A percentile compares a stretch with the other conserved stretches of the same genome.
Evolutionary conservation across 2,888 invertebrate species (phyloP).

Genomic region (Coelopa pilipes): DNA sequence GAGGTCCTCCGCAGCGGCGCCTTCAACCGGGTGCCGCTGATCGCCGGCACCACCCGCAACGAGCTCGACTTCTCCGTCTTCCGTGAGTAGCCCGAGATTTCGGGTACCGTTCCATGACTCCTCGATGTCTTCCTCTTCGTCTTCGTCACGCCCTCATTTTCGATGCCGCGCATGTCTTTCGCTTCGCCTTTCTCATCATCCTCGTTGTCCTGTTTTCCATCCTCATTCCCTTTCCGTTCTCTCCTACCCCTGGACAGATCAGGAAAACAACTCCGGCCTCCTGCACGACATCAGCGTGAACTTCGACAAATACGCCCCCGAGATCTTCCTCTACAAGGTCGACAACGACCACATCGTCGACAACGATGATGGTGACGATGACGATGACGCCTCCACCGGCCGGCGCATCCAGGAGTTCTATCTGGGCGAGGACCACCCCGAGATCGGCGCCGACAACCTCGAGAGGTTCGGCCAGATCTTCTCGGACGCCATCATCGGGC

Average conservation of each 20-base stretch:
- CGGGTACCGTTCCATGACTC: too few relatives aligned
- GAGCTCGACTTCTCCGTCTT: slow-evolving; percentile 68
- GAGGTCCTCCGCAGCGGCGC: slow-evolving; percentile 68
- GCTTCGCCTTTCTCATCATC: too few relatives aligned
- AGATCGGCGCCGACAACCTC: slow-evolving; percentile 42
- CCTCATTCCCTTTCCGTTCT: too few relatives aligned
- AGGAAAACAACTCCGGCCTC: slow-evolving; percentile 48
- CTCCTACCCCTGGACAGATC: too few relatives aligned
- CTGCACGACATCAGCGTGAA: slow-evolving; percentile 53
- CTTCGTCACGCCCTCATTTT: too few relatives aligned
- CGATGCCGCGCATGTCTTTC: too few relatives aligned
- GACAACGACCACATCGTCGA: too few relatives aligned
- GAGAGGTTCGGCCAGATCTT: slow-evolving; percentile 66
- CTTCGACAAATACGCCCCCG: slow-evolving; percentile 57
- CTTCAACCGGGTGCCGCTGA: slow-evolving; percentile 72
- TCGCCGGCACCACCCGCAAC: slow-evolving; percentile 72
- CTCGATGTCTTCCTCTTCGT: too few relatives aligned
- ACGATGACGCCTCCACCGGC: not conserved
- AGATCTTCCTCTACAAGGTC: slow-evolving; percentile 66
- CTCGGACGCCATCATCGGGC: slow-evolving; percentile 71
- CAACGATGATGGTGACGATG: not conserved
- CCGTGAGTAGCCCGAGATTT: slow-evolving; percentile 47
- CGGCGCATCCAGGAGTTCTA: slow-evolving; percentile 48
- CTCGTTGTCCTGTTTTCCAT: too few relatives aligned
- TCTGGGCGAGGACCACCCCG: slow-evolving; percentile 38